A percentile compares a stretch with the other conserved stretches of the same genome.
Evolutionary conservation across 2,797 vertebrate genomes (phyloP).

Genomic region (Centroberyx gerrardi): DNA sequence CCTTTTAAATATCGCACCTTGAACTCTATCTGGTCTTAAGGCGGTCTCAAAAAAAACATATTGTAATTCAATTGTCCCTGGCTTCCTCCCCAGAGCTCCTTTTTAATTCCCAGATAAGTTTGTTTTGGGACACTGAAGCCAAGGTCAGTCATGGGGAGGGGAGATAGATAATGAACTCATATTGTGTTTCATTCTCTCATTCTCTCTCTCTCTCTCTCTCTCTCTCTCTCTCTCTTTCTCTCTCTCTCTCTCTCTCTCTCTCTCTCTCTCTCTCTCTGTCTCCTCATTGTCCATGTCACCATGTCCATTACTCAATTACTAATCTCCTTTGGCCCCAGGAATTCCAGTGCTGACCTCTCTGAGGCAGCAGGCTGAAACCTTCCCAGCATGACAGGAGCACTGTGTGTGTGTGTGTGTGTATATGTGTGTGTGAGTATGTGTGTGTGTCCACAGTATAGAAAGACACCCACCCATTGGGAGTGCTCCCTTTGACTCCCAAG

Average conservation of each 20-base stretch:
- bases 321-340: constrained; percentile 87
- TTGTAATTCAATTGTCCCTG: constrained; percentile 72
- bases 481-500: constrained; percentile 68
- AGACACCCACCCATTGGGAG: constrained; percentile 75
- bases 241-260: constrained; percentile 52
- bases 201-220: constrained; percentile 49
- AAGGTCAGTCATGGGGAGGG: constrained; percentile 81
- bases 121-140: constrained; percentile 84
- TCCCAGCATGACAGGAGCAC: constrained; percentile 83
- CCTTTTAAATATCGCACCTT: constrained; percentile 68
- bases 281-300: constrained; percentile 87
- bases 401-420: constrained; percentile 43
- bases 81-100: constrained; percentile 60
- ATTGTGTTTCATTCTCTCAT: constrained; percentile 79
- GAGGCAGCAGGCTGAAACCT: constrained; percentile 87
- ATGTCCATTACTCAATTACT: constrained; percentile 88
- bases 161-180: constrained; percentile 83
- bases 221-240: constrained; percentile 37
- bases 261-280: constrained; percentile 46
- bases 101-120: constrained; percentile 82
- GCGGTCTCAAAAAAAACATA: constrained; percentile 58
- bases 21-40: constrained; percentile 64
- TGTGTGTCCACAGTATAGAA: constrained; percentile 61
- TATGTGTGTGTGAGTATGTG: constrained; percentile 20
- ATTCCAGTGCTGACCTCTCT: constrained; percentile 89